These are phyloP conservation scores for Porites divaricata DNA, from an alignment of 92 coral and sea anemone genomes.

Conservation along the genomic window DNA sequence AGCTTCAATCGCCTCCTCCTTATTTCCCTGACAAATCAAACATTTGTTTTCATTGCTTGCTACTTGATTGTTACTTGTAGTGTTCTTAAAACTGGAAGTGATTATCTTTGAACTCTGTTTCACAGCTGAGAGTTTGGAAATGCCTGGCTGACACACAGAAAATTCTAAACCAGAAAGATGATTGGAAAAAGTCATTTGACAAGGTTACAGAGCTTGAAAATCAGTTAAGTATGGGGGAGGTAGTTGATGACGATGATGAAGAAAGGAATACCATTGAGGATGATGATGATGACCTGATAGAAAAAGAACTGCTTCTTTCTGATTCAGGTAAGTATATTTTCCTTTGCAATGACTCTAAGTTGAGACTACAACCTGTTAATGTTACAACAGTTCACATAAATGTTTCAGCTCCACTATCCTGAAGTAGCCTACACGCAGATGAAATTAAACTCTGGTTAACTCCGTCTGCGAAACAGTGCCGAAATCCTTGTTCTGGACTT, in stretches of 20 bases:
- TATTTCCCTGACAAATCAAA: too few species aligned
- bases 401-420: too few species aligned
- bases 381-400: too few species aligned
- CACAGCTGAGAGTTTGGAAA: conserved; percentile 71
- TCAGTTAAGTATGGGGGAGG: conserved; percentile 59
- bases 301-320: conserved; percentile 74
- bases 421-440: too few species aligned
- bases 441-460: too few species aligned
- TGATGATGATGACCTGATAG: conserved; percentile 49
- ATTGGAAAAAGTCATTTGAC: conserved; percentile 49
- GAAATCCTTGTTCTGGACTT: too few species aligned
- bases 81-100: neutral
- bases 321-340: conserved; percentile 72
- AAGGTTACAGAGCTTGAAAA: conserved; percentile 63
- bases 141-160: conserved; percentile 72
- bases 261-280: conserved; percentile 29
- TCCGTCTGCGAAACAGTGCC: too few species aligned
- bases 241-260: conserved; percentile 57
- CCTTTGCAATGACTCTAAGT: too few species aligned
- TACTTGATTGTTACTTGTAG: too few species aligned
- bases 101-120: neutral
- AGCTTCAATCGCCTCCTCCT: too few species aligned
- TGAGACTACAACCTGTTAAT: too few species aligned
- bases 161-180: conserved; percentile 38
- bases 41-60: too few species aligned